Base-by-base conservation (phyloP, 2,888 invertebrate genomes). In the Drosophila kokeensis region DNA sequence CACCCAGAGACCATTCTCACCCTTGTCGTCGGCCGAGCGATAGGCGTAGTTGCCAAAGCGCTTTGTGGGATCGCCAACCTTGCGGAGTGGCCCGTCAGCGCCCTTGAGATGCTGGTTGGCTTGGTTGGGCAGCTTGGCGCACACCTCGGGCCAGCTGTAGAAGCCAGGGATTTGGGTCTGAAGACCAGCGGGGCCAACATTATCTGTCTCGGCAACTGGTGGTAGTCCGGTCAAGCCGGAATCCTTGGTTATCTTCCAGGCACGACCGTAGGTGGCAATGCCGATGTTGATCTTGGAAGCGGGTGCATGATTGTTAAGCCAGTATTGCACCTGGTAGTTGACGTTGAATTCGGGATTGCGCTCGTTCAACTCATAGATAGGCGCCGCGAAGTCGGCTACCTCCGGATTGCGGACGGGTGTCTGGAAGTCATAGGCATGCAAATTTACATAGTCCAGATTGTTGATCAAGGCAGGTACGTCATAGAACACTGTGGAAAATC, bases 41-140 rank as follows among this genome's bases (percentile, higher is more conserved):
- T 95, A 97, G 0, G 96, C 97, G 90, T 97, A 97, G 30, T 95
- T 95, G 62, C 97, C 97, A 76, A 96, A 96, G 82, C 96, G 95
- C 88, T 96, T 96, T 82, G 96, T 96, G n/a, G 96, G 96, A 91
- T 97, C 97, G 32, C 95, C 95, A 69, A 97, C 96, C 91, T 96
- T 96, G 82, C 96, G 95, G 24, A 97, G 93, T 68, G 96, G 95
- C 6, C 95, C 94, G 77, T 95, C 93, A 93, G 95, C 93, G 70
- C 95, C 94, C 92, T 95, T 94, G 91, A 96, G 93, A 92, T 95
- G 94, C 69, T 92, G 91, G 59, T 94, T 94, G 73, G 94, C 94
- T 4, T 69, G 78, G 48, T 76, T 73, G 24, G 96, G 95, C 54
- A 97, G 93, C 90, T 96, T 96, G 21, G 95, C 94, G 92, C 97